Conservation (phyloP, 1,140 invertebrate genomes). For the Chrysomallon squamiferum region DNA sequence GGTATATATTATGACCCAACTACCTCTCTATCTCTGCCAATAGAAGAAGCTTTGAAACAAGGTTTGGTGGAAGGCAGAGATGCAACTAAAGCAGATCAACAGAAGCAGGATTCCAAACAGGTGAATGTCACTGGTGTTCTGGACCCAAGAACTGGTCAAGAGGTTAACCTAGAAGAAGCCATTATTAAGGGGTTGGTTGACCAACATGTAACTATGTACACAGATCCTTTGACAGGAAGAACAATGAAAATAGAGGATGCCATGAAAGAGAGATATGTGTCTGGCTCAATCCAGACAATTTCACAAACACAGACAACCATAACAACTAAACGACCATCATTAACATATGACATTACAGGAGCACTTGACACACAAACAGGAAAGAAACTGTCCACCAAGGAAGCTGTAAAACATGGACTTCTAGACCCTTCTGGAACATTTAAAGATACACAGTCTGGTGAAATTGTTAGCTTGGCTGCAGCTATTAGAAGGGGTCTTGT, state of each 20-base stretch:
- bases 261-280: slow-evolving; percentile 78
- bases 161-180: slow-evolving; percentile 71
- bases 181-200: slow-evolving; percentile 49
- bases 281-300: slow-evolving; percentile 64
- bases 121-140: slow-evolving; percentile 48
- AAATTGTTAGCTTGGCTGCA: slow-evolving; percentile 76
- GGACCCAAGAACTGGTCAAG: slow-evolving; percentile 77
- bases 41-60: slow-evolving; percentile 79
- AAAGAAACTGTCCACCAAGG: slow-evolving; percentile 36
- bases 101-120: slow-evolving; percentile 73
- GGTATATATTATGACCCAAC: slow-evolving; percentile 75
- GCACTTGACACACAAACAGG: slow-evolving; percentile 79
- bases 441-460: slow-evolving; percentile 81
- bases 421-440: slow-evolving; percentile 57
- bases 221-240: slow-evolving; percentile 39
- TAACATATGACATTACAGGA: slow-evolving; percentile 70
- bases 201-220: slow-evolving; percentile 68
- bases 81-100: slow-evolving; percentile 79
- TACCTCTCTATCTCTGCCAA: slow-evolving; percentile 69
- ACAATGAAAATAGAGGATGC: slow-evolving; percentile 77
- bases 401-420: slow-evolving; percentile 58
- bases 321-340: slow-evolving; percentile 31
- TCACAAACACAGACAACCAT: slow-evolving; percentile 57
- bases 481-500: slow-evolving; percentile 82
- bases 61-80: slow-evolving; percentile 79